Evolutionary conservation across 2,797 vertebrate species (phyloP), one percentile per base, ranked within the genome.

Genomic region (Menidia menidia): DNA sequence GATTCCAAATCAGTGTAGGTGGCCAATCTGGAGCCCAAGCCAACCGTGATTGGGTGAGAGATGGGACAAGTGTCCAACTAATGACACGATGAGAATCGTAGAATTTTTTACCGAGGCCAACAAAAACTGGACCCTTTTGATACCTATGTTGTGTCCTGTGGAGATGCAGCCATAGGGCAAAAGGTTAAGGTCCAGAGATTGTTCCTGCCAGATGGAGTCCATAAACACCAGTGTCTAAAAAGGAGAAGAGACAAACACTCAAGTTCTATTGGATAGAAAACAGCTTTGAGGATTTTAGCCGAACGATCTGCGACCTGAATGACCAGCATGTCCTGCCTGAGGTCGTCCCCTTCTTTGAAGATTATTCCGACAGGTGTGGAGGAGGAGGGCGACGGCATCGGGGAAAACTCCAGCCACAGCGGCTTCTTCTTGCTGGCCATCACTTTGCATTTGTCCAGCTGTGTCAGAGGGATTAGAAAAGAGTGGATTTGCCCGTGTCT

Each of bases 351-450:
- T 25, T 93, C 67, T 82, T 95, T 95, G 80, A 95, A 95, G 81
- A 95, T 95, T 19, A 95, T 91, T 12, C 93, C 94, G 0, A 95
- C 90, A 4, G 93, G 86, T 42, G 87, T 60, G 30, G 68, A 2
- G 4, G 87, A 60, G 15, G 64, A 84, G 41, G 92, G 91, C 0
- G 92, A 92, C 0, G 88, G 78, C 76, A 91, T 88, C 48, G 89
- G 82, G 54, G 68, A 80, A 65, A 95, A 95, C 90, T 95, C 95
- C 77, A 95, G 78, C 95, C 94, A 95, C 52, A 95, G 89, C 0
- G 95, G 95, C 75, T 95, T 95, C 85, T 95, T 95, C 82, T 94
- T 95, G 0, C 94, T 95, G 4, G 93, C 91, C 94, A 95, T 93
- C 31, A 95, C 86, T 67, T 94, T 95, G 73, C 94, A 95, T 51